Evolutionary conservation across 2,888 invertebrate genomes (phyloP).

Genomic region (Leptothorax acervorum): DNA sequence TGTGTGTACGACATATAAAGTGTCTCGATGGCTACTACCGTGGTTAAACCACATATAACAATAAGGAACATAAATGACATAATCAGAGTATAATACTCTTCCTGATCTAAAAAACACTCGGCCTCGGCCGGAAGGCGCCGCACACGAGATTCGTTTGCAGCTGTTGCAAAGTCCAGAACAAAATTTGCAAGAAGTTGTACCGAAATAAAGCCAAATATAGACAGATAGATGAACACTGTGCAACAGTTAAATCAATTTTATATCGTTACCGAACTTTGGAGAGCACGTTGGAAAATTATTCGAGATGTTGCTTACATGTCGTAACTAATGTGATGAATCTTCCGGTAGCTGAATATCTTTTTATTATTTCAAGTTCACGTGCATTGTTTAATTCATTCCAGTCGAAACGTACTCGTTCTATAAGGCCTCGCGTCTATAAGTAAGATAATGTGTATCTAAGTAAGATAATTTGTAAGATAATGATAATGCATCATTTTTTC

Average conservation of each 20-base stretch:
- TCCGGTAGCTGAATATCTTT: constrained; percentile 26
- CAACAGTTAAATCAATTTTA: neutral
- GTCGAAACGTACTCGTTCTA: constrained; percentile 22
- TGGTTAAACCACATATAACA: neutral
- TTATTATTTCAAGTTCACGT: constrained; percentile 45
- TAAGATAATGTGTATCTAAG: too few relatives aligned
- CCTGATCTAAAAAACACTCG: constrained; percentile 24
- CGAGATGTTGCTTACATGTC: constrained; percentile 26
- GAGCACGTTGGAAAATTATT: neutral
- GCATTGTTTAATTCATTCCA: constrained; percentile 31
- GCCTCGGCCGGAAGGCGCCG: neutral
- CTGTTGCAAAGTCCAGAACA: neutral
- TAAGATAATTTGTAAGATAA: neutral
- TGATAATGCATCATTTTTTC: neutral
- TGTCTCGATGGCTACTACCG: neutral
- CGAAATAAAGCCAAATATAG: neutral
- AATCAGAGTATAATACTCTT: constrained; percentile 5
- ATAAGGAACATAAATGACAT: neutral
- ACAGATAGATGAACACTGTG: neutral
- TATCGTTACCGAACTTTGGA: neutral
- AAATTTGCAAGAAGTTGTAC: neutral
- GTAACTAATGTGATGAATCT: neutral
- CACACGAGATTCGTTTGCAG: constrained; percentile 14
- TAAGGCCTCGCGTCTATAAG: constrained; percentile 8
- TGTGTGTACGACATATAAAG: constrained; percentile 24